A percentile compares a stretch with the other conserved stretches of the same genome.
Evolutionary conservation across 1,140 invertebrate genomes (phyloP).

Genomic region (Lineus longissimus): DNA sequence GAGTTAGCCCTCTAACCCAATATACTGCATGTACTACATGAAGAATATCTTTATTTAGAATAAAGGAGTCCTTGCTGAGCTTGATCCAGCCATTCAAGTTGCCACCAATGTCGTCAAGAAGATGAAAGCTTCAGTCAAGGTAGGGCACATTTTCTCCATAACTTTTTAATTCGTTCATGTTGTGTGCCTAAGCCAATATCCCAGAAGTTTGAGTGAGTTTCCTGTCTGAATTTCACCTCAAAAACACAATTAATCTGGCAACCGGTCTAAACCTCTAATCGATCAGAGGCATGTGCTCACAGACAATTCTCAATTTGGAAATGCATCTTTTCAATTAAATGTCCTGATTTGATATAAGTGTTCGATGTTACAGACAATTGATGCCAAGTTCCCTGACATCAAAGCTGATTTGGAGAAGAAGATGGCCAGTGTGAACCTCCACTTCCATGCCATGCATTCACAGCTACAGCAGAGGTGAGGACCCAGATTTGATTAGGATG

Average conservation of each 20-base stretch:
- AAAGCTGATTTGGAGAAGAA: slow-evolving; percentile 1
- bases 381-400: not conserved
- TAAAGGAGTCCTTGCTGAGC: slow-evolving; percentile 25
- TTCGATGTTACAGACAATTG: too few relatives aligned
- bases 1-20: not conserved
- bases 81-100: slow-evolving; percentile 32
- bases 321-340: too few relatives aligned
- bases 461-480: not conserved
- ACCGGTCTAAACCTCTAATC: too few relatives aligned
- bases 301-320: too few relatives aligned
- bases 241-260: too few relatives aligned
- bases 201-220: too few relatives aligned
- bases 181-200: too few relatives aligned
- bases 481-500: too few relatives aligned
- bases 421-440: not conserved
- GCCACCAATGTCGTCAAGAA: slow-evolving; percentile 30
- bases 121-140: slow-evolving; percentile 31
- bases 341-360: too few relatives aligned
- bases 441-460: not conserved
- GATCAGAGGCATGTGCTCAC: too few relatives aligned
- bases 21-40: not conserved
- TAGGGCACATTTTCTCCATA: slow-evolving; percentile 6
- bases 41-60: slow-evolving; percentile 28
- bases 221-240: too few relatives aligned
- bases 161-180: not conserved